Conservation (phyloP, 92 coral and sea anemone species). For the Nematostella vectensis region DNA sequence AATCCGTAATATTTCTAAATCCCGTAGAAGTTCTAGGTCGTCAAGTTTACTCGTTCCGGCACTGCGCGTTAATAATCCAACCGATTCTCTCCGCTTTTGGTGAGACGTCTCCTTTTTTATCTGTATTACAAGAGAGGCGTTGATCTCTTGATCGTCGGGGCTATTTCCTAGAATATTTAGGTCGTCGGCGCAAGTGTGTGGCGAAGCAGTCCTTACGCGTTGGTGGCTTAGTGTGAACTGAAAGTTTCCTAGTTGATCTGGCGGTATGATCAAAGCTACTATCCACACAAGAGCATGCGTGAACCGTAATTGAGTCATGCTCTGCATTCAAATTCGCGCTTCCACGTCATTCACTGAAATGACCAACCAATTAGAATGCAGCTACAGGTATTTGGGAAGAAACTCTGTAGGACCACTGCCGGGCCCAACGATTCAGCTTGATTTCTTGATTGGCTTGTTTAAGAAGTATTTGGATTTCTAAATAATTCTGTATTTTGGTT, state of each 20-base stretch:
- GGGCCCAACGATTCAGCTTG: constrained; percentile 53
- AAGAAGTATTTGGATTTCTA: constrained; percentile 87
- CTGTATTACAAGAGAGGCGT: too few species aligned
- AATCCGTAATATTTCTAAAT: too few species aligned
- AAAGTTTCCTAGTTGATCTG: constrained; percentile 28
- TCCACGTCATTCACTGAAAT: constrained; percentile 86
- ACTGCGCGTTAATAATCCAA: too few species aligned
- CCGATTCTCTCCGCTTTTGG: too few species aligned
- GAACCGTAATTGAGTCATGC: constrained; percentile 71
- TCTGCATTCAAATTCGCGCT: constrained; percentile 44
- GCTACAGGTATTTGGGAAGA: constrained; percentile 71
- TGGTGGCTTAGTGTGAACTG: constrained; percentile 49
- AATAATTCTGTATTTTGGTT: constrained; percentile 77
- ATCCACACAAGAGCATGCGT: constrained; percentile 78
- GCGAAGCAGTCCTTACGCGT: constrained; percentile 52
- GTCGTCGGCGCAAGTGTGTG: constrained; percentile 69
- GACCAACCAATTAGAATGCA: constrained; percentile 88
- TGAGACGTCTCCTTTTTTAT: too few species aligned
- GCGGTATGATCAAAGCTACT: constrained; percentile 84
- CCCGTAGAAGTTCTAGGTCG: constrained; percentile 62
- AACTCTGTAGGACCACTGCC: constrained; percentile 51
- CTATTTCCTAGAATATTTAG: constrained; percentile 79
- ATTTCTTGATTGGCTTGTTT: constrained; percentile 79
- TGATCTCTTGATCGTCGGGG: neutral
- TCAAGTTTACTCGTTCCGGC: too few species aligned